A percentile compares a stretch with the other conserved stretches of the same genome.
Conservation (phyloP, 2,888 invertebrate species). For the Baccha elongata region DNA sequence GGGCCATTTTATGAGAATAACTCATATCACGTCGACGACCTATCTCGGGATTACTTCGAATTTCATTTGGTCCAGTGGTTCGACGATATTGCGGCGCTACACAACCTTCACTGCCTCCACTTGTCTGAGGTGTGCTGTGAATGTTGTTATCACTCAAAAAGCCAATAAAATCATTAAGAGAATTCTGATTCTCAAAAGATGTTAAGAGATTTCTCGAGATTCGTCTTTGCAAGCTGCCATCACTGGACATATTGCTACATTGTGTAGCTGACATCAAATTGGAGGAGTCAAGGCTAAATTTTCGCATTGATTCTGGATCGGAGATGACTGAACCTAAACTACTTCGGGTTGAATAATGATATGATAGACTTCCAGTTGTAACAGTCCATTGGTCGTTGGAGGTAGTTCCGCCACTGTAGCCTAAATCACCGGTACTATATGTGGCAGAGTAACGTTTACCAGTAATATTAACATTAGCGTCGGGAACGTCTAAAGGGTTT, state of each 20-base stretch:
- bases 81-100: conserved; percentile 77
- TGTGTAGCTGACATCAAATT: conserved; percentile 78
- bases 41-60: conserved; percentile 82
- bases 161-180: conserved; percentile 81
- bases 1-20: conserved; percentile 73
- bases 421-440: conserved; percentile 81
- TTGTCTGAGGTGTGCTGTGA: conserved; percentile 43
- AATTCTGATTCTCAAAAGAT: conserved; percentile 82
- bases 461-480: conserved; percentile 62
- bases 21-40: conserved; percentile 76
- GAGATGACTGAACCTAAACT: conserved; percentile 81
- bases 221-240: conserved; percentile 85
- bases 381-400: conserved; percentile 80
- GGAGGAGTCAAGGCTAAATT: conserved; percentile 80
- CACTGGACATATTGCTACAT: conserved; percentile 83
- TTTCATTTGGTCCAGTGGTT: conserved; percentile 78
- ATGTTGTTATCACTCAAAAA: conserved; percentile 80
- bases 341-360: conserved; percentile 81
- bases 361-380: conserved; percentile 75
- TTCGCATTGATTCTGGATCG: conserved; percentile 79
- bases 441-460: conserved; percentile 78
- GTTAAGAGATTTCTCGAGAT: conserved; percentile 84
- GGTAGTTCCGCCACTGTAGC: conserved; percentile 78
- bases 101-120: conserved; percentile 79
- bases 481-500: conserved; percentile 80